A percentile compares a stretch with the other conserved stretches of the same genome.
Conservation (phyloP, 2,888 invertebrate genomes). For the Parnassius apollo region DNA sequence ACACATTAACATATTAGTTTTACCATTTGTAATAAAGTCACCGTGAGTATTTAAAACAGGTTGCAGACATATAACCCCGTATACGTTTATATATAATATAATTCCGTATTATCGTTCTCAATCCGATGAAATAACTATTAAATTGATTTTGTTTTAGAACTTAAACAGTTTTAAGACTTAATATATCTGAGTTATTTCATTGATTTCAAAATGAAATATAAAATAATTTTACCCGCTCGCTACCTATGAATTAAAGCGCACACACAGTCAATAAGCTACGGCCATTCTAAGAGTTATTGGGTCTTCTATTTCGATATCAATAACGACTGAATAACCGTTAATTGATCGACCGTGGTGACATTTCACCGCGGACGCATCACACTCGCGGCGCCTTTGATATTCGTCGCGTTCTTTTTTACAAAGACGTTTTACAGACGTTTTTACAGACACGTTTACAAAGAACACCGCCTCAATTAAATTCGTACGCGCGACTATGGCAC, state of each 20-base stretch:
- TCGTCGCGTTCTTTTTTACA: constrained; percentile 52
- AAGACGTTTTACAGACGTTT: constrained; percentile 3
- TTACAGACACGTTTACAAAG: constrained; percentile 49
- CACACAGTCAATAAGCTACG: constrained; percentile 52
- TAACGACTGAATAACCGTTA: constrained; percentile 58
- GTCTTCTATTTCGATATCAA: constrained; percentile 60
- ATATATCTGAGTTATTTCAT: no score
- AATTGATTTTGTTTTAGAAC: no score
- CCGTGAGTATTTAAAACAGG: no score
- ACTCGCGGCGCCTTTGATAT: constrained; percentile 67
- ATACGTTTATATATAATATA: no score
- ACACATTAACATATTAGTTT: no score
- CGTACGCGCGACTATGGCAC: constrained; percentile 75
- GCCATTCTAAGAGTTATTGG: constrained; percentile 44
- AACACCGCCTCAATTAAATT: constrained; percentile 72
- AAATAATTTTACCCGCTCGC: constrained; percentile 16
- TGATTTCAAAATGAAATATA: no score
- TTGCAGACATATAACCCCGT: no score
- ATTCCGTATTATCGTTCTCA: no score
- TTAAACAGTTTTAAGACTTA: no score
- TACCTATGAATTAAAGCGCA: constrained; percentile 37
- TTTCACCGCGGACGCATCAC: constrained; percentile 67
- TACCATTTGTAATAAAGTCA: no score
- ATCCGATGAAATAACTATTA: no score
- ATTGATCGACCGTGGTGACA: constrained; percentile 78